These are phyloP conservation scores for Heliocidaris tuberculata DNA, from an alignment of 35 echinoderm and acorn worm species.

Conservation along the genomic window DNA sequence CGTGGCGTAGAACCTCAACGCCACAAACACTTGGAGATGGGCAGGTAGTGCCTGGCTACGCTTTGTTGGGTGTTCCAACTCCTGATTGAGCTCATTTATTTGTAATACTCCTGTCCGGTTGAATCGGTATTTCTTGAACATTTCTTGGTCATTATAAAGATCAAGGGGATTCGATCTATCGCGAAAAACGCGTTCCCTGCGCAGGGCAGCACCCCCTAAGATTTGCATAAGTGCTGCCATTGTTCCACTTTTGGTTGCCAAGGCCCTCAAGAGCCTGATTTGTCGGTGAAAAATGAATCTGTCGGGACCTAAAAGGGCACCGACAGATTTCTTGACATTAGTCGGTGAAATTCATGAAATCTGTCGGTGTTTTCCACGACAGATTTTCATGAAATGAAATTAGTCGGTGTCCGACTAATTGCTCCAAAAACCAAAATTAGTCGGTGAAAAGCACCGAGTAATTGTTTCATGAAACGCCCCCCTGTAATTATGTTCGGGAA, in stretches of 20 bases:
- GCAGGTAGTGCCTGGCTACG: conserved; percentile 53
- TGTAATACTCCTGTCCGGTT: conserved; percentile 52
- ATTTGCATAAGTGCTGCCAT: conserved; percentile 21
- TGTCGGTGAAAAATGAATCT: not conserved
- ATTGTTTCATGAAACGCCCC: no score
- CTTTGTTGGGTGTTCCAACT: conserved; percentile 55
- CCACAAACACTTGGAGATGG: conserved; percentile 67
- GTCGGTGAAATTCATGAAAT: not conserved
- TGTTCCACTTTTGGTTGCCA: conserved; percentile 5
- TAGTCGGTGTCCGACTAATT: no score
- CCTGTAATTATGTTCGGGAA: no score
- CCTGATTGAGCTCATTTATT: conserved; percentile 29
- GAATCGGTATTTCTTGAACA: conserved; percentile 63
- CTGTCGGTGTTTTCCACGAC: not conserved
- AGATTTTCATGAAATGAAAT: no score
- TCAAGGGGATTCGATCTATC: conserved; percentile 59
- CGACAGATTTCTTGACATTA: not conserved
- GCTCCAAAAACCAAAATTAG: no score
- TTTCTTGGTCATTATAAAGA: conserved; percentile 55
- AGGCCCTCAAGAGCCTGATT: not conserved
- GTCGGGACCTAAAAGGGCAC: not conserved
- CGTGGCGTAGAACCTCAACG: conserved; percentile 60
- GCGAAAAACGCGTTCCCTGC: conserved; percentile 61
- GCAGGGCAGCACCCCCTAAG: conserved; percentile 26
- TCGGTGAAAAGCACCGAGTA: no score